Base-by-base conservation (phyloP, 2,113 vertebrate genomes). In the Heterotilapia buettikoferi region DNA sequence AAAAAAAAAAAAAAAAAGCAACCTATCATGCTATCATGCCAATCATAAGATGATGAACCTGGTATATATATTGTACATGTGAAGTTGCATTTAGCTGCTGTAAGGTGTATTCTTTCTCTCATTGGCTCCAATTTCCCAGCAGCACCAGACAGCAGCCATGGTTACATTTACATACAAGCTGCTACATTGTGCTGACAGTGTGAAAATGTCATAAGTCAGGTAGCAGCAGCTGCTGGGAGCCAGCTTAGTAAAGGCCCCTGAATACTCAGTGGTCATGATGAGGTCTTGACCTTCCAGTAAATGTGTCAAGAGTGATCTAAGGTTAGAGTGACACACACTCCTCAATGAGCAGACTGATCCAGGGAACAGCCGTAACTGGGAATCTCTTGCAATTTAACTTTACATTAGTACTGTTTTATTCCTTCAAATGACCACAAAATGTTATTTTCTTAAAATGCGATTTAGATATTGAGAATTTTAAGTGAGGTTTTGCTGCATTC, bases 231-330 rank as follows among this genome's bases (percentile, higher is more conserved):
- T 88, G 86, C 33, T 57, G 52, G 82, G 56, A 76, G 90, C 66
- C 54, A 5, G 86, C 54, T 91, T 83, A 57, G 82, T 47, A 54
- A 81, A 83, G 53, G 14, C 61, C 85, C 68, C 88, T 89, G 88
- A 90, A 92, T 47, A 29, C 73, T 93, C 76, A 83, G 29, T 53
- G 73, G 83, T 47, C 85, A 89, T 89, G 68, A 89, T 9, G 68
- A 86, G 92, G 93, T 89, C 90, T 19, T 82, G 90, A 93, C 92
- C 90, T 82, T 89, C 87, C 86, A 91, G 84, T 93, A 90, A 93
- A 93, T 85, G 84, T 93, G 92, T 94, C 94, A 86, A 78, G 71
- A 6, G 88, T 92, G 91, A 93, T 63, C 33, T 88, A 91, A 73
- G 80, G 73, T 78, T 19, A 73, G 86, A 79, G 80, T 86, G 87